Base-by-base conservation (phyloP, 2,113 vertebrate genomes). In the Poeciliopsis prolifica region DNA sequence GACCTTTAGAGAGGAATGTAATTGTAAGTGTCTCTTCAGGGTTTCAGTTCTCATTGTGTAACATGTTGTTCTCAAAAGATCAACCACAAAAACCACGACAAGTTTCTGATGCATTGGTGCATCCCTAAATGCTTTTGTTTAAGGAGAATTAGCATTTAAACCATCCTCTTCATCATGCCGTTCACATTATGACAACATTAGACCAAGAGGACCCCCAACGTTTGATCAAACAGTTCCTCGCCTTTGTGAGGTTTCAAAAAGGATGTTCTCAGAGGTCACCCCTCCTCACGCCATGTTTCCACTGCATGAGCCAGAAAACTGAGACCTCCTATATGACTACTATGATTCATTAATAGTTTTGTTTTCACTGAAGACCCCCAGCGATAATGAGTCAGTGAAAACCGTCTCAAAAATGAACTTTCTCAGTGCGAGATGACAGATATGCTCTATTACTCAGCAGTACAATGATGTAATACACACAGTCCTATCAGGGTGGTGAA, bases 291-390 rank as follows among this genome's bases (percentile, higher is more conserved):
- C 51, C 24, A 24, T 17, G 8, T 58, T n/a, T 58, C 22, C 19
- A 58, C 8, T 58, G 51, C 8, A n/a, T n/a, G 51, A 58, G 2
- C 51, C 51, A 24, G 19, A 6, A 71, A 70, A 67, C 1, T 17
- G 12, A 54, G 9, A 68, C 30, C 29, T 1, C 26, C 69, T 28
- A 61, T 26, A 28, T 61, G 11, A 54, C 35, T 61, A 15, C 58
- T 35, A 28, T 35, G 13, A 58, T 26, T 22, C n/a, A 17, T 40
- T 79, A 28, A 35, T 51, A 63, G 77, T 78, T 78, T 79, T 33
- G 33, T 33, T 72, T 73, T 85, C 3, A 68, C 48, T 72, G 14
- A 44, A 72, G 61, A 0, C 58, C 37, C 24, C 28, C 26, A 40
- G 67, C 15, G 22, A 0, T 2, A 77, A 75, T 75, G 64, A 79